Conservation (phyloP, 2,797 vertebrate genomes). For the Nannoperca australis region DNA sequence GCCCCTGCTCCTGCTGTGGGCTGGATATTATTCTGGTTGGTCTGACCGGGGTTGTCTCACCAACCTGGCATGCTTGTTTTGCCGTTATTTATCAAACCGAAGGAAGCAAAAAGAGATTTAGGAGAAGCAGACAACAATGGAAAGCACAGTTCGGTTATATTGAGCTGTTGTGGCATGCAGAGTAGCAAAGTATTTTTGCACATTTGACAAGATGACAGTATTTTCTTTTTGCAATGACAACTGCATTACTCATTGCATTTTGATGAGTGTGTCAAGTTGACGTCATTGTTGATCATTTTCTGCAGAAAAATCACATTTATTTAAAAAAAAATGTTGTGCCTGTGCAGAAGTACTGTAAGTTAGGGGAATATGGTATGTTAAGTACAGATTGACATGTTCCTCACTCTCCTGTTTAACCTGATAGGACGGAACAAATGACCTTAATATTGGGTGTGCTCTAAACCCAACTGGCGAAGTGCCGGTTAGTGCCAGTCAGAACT, state of each 20-base stretch:
- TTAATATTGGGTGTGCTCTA: not conserved
- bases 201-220: conserved; percentile 49
- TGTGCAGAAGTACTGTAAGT: not conserved
- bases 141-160: conserved; percentile 34
- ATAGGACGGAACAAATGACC: not conserved
- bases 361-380: not conserved
- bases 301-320: not conserved
- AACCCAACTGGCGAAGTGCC: not conserved
- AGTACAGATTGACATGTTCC: not conserved
- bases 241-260: conserved; percentile 9
- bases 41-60: conserved; percentile 47
- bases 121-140: conserved; percentile 20
- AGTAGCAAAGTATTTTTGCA: conserved; percentile 12
- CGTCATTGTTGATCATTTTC: not conserved
- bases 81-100: conserved; percentile 45
- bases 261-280: conserved; percentile 2
- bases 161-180: conserved; percentile 37
- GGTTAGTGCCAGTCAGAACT: not conserved
- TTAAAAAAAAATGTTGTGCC: not conserved
- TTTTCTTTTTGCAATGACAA: conserved; percentile 37
- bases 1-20: conserved; percentile 62
- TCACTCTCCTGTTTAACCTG: not conserved
- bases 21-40: conserved; percentile 68
- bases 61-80: conserved; percentile 43
- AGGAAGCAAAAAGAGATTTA: conserved; percentile 32